Percentiles rank a stretch among this genome's conserved stretches.
phyloP scores from a whole-genome alignment of 2,113 vertebrate genomes.

The Cynopterus brachyotis region DNA sequence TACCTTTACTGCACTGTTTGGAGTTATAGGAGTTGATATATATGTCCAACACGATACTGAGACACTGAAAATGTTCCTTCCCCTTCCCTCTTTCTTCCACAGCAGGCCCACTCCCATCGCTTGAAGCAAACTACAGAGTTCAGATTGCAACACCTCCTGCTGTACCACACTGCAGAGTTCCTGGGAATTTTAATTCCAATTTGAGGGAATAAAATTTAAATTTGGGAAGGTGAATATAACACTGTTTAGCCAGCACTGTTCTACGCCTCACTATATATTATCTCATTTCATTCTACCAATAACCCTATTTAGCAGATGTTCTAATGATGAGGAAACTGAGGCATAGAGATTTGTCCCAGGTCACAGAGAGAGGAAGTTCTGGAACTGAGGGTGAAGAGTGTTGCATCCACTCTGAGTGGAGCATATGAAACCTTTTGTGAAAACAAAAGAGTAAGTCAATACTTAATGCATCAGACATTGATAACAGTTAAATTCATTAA shows the following conservation, averaged over 20 bases:
- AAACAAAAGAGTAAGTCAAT: not conserved
- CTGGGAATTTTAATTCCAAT: not conserved
- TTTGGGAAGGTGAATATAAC: not conserved
- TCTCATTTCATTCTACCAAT: not conserved
- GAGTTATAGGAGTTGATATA: not conserved
- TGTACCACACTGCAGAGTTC: not conserved
- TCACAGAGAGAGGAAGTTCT: not conserved
- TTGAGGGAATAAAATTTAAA: not conserved
- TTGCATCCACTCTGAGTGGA: not conserved
- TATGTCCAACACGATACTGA: not conserved
- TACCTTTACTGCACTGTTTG: not conserved
- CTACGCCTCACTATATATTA: not conserved
- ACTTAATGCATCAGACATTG: not conserved
- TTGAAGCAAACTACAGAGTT: not conserved
- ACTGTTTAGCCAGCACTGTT: not conserved
- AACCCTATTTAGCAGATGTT: not conserved
- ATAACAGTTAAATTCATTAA: not conserved
- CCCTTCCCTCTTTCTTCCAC: not conserved
- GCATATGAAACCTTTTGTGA: not conserved
- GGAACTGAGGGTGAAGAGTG: not conserved
- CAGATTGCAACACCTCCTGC: not conserved
- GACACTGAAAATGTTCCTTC: no score
- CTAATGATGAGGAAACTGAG: not conserved
- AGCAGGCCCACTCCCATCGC: fast-evolving
- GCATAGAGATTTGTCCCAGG: not conserved